Evolutionary conservation across 2,797 vertebrate genomes (phyloP).

Genomic region (Phyllotis vaccarum): DNA sequence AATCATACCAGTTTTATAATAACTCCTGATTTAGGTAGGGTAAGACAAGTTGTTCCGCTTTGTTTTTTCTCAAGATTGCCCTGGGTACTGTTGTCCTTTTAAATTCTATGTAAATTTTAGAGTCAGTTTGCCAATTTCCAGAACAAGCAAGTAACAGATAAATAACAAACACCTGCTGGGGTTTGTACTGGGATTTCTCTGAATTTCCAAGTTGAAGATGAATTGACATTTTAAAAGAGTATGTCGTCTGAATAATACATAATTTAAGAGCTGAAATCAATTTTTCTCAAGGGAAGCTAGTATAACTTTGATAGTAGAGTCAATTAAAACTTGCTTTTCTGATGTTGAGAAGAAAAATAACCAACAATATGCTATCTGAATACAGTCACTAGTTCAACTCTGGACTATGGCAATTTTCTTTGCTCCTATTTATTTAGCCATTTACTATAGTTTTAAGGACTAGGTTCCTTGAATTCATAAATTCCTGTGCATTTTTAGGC

Average conservation of each 20-base stretch:
- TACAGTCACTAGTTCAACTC: not conserved
- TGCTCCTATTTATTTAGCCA: not conserved
- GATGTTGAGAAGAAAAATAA: not conserved
- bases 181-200: not conserved
- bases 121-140: constrained; percentile 19
- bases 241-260: not conserved
- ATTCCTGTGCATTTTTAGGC: not conserved
- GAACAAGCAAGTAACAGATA: not conserved
- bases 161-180: not conserved
- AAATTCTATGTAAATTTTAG: constrained; percentile 29
- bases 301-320: constrained; percentile 30
- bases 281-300: not conserved
- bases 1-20: constrained; percentile 27
- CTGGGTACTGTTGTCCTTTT: constrained; percentile 22
- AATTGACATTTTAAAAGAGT: constrained; percentile 23
- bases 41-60: not conserved
- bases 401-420: not conserved
- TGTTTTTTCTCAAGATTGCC: not conserved
- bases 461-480: not conserved
- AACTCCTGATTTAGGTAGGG: not conserved
- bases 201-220: not conserved
- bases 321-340: constrained; percentile 26
- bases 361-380: not conserved
- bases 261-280: not conserved
- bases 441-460: not conserved